Evolutionary conservation across 1,140 invertebrate genomes (phyloP).

Genomic region (Rhyacophila brunnea): DNA sequence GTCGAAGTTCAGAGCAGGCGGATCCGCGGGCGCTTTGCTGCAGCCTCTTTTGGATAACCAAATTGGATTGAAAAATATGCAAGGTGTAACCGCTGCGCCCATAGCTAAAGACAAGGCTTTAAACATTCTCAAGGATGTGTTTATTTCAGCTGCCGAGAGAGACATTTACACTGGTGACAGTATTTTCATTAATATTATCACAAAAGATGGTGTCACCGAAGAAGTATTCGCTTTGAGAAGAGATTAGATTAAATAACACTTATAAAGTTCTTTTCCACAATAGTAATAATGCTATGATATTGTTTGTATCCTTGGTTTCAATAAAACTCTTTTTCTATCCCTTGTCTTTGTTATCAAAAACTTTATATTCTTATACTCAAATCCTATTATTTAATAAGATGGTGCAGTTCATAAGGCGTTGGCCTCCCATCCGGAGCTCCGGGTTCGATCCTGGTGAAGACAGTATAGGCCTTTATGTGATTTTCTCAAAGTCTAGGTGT

Average conservation of each 20-base stretch:
- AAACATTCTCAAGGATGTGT: conserved; percentile 88
- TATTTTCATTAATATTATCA: conserved; percentile 86
- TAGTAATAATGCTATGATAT: not conserved
- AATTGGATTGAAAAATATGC: conserved; percentile 86
- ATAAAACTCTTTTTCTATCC: not conserved
- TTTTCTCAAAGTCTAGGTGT: no score
- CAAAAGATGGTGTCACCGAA: conserved; percentile 79
- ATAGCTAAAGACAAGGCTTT: conserved; percentile 80
- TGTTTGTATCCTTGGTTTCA: not conserved
- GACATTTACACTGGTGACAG: conserved; percentile 97
- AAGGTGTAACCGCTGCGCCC: conserved; percentile 57
- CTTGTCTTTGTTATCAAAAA: no score
- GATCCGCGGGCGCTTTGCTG: conserved; percentile 76
- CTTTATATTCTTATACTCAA: no score
- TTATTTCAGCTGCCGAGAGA: conserved; percentile 94
- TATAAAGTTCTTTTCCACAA: not conserved
- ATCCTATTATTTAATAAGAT: no score
- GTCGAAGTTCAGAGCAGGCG: conserved; percentile 76
- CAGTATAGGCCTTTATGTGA: no score
- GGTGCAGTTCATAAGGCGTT: no score
- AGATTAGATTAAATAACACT: conserved; percentile 61
- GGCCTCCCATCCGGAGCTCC: no score
- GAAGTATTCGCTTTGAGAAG: conserved; percentile 70
- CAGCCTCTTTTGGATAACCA: conserved; percentile 89
- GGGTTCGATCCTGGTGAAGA: no score